These are phyloP conservation scores for Diplazon laetatorius DNA, from an alignment of 2,888 invertebrate genomes.

Conservation along the genomic window DNA sequence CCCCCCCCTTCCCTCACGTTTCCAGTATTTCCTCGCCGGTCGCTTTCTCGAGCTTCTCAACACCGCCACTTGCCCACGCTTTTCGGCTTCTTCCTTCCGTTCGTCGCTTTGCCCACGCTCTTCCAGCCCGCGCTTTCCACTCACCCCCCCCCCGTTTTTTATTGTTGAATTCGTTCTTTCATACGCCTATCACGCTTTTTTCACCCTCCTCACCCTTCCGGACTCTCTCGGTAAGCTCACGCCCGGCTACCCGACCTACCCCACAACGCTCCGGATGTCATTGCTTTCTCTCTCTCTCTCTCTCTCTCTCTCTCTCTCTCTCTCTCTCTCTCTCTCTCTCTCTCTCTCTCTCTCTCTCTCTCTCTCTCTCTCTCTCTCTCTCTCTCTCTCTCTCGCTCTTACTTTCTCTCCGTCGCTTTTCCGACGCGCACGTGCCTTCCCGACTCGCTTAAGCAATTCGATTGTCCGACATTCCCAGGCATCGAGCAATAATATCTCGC, in stretches of 20 bases:
- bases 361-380: too few species aligned
- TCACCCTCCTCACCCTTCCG: too few species aligned
- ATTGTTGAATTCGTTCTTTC: constrained; percentile 54
- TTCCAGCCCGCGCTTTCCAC: too few species aligned
- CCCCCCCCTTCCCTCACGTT: constrained; percentile 8
- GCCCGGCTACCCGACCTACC: too few species aligned
- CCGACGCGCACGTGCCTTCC: constrained; percentile 20
- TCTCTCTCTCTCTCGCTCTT: constrained; percentile 13
- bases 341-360: too few species aligned
- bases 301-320: too few species aligned
- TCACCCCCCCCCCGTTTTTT: constrained; percentile 26
- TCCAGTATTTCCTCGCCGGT: constrained; percentile 24
- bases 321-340: not conserved
- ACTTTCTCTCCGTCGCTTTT: constrained; percentile 54
- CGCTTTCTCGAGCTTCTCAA: constrained; percentile 1
- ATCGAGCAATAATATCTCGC: constrained; percentile 9
- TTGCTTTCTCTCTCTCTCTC: too few species aligned
- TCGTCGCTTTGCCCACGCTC: constrained; percentile 44
- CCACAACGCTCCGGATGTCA: too few species aligned
- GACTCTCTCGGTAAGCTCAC: too few species aligned
- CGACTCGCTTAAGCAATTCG: constrained; percentile 41
- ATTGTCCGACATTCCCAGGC: constrained; percentile 69
- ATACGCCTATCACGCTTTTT: not conserved
- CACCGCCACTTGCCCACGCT: constrained; percentile 37
- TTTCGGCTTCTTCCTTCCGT: constrained; percentile 46